Evolutionary conservation across 2,888 invertebrate species (phyloP).

Genomic region (Mylabris sibirica): DNA sequence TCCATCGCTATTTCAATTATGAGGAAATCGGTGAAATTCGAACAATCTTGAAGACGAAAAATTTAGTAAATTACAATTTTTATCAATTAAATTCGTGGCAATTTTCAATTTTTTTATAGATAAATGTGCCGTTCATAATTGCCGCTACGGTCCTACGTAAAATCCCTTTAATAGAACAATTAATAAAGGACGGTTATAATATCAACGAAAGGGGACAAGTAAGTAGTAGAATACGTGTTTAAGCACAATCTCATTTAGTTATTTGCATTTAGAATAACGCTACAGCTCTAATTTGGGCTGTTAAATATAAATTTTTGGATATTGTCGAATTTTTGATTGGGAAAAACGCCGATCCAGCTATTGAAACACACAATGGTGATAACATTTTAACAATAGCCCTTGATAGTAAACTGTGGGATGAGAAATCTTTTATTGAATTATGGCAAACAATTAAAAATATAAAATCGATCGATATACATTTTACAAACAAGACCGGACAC

Average conservation of each 20-base stretch:
- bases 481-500: conserved; percentile 55
- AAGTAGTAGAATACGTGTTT: conserved; percentile 10
- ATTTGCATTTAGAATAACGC: conserved; percentile 51
- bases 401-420: conserved; percentile 58
- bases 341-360: conserved; percentile 56
- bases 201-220: conserved; percentile 54
- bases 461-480: conserved; percentile 52
- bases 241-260: no score
- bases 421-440: conserved; percentile 55
- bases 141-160: conserved; percentile 56
- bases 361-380: conserved; percentile 55
- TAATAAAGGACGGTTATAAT: conserved; percentile 54
- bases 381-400: conserved; percentile 56
- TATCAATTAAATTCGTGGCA: no score
- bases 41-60: conserved; percentile 50
- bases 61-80: conserved; percentile 49
- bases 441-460: conserved; percentile 54
- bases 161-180: conserved; percentile 50
- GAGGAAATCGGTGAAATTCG: conserved; percentile 53
- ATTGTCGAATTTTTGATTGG: conserved; percentile 56
- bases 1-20: conserved; percentile 46
- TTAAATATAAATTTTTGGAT: conserved; percentile 56
- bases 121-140: conserved; percentile 47
- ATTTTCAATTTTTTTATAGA: conserved; percentile 34
- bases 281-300: conserved; percentile 59